Base-by-base conservation (phyloP, 1,140 invertebrate genomes). In the Pseudobourletiella spinata region DNA sequence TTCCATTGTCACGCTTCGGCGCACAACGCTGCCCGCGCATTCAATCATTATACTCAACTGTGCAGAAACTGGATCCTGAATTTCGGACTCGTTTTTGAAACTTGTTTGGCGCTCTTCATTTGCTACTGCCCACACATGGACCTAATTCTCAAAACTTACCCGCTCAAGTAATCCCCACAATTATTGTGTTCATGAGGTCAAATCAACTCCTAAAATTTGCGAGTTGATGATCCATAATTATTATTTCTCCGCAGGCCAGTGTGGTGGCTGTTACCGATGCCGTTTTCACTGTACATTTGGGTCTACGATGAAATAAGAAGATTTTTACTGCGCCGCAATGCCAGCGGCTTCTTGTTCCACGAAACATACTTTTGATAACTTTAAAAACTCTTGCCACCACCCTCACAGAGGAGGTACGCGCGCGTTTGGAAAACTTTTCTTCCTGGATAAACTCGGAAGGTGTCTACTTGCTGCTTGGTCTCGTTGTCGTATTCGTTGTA, bases 231-330 rank as follows among this genome's bases (percentile, higher is more conserved):
- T 59, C 3, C 56, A 28, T 52, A 22, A 42, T 26, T 11, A 35
- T 65, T 22, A 35, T 28, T 63, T 61, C 42, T 59, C n/a, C n/a
- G 56, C 74, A 83, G 83, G 64, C 76, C 81, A 65, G 76, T 78
- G 15, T 85, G 88, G 86, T 91, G 87, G 82, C 80, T 87, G 69
- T 83, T 84, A 24, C 83, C 84, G 22, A 65, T 92, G 44, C 89
- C 89, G 2, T 88, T 90, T 72, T 83, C 83, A 20, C 64, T 84
- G n/a, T 75, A 81, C 60, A 84, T 91, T 69, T 87, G 89, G 74
- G 72, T 86, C 24, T 91, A 89, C 71, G 89, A 93, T 74, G 82
- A 93, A 76, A 68, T 79, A 15, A 78, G 88, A 63, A 82, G 86
- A 66, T 83, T 79, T 64, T 77, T 82, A 56, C 77, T 91, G 39